phyloP scores from a whole-genome alignment of 2,113 vertebrate genomes.

The Oreotrochilus melanogaster region DNA sequence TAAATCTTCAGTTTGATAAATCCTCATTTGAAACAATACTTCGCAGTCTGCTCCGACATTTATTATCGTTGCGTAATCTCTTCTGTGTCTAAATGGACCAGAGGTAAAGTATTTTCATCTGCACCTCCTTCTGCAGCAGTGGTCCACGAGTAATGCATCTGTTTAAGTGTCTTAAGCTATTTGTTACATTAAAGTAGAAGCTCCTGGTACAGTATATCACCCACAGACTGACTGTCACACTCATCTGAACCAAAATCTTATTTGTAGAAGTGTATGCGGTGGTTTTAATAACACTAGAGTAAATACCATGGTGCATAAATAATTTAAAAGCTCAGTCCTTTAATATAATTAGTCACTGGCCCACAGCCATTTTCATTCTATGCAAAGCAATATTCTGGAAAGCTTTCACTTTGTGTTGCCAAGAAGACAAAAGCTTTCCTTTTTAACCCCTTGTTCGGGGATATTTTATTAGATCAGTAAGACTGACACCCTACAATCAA shows the following conservation, averaged over 20 bases:
- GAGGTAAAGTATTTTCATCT: slow-evolving; percentile 23
- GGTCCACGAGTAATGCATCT: background rate
- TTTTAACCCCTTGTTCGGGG: background rate
- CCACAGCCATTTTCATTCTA: slow-evolving; percentile 47
- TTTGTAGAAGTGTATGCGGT: slow-evolving; percentile 28
- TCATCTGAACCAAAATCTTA: slow-evolving; percentile 35
- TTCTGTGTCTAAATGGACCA: background rate
- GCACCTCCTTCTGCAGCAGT: background rate
- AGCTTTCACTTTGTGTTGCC: slow-evolving; percentile 49
- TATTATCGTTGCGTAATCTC: slow-evolving; percentile 5
- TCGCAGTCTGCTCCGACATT: background rate
- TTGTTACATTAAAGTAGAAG: slow-evolving; percentile 19
- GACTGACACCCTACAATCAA: slow-evolving; percentile 69
- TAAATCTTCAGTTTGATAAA: slow-evolving; percentile 6
- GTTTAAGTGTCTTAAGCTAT: slow-evolving; percentile 1
- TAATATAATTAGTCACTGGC: slow-evolving; percentile 56
- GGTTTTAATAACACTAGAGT: slow-evolving; percentile 47
- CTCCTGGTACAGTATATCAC: slow-evolving; percentile 13
- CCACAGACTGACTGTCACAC: slow-evolving; percentile 19
- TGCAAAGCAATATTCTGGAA: slow-evolving; percentile 40
- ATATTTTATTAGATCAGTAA: slow-evolving; percentile 71
- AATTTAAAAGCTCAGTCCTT: slow-evolving; percentile 54
- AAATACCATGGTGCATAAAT: slow-evolving; percentile 43
- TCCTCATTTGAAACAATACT: background rate
- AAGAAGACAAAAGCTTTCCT: slow-evolving; percentile 52